Evolutionary conservation across 2,113 vertebrate species (phyloP).

Genomic region (Glaucomys volans): DNA sequence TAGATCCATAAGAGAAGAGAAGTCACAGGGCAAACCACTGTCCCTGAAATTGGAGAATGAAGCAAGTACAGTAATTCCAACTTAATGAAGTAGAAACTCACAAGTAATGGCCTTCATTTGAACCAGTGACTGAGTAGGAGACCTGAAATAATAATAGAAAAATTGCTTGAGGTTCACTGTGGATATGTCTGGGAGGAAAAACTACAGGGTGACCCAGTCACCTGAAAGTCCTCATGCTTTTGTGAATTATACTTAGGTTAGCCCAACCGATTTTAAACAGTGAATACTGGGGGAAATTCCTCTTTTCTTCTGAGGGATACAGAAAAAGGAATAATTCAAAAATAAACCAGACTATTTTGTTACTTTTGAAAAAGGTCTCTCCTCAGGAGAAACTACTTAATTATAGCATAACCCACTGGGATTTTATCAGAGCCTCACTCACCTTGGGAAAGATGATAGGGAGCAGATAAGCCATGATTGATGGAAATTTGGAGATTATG

Average conservation of each 20-base stretch:
- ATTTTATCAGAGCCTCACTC: background rate
- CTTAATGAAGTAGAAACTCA: background rate
- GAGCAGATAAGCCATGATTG: no score
- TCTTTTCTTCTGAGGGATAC: background rate
- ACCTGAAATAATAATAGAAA: background rate
- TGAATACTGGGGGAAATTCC: background rate
- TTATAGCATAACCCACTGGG: background rate
- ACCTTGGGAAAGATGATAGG: background rate
- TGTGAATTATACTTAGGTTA: background rate
- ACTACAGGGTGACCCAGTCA: background rate
- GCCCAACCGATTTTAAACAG: background rate
- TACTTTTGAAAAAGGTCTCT: background rate
- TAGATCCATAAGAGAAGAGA: background rate
- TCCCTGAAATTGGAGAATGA: background rate
- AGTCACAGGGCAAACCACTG: background rate
- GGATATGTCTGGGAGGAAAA: background rate
- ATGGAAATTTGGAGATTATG: no score
- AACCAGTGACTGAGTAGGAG: background rate
- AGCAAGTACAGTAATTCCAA: background rate
- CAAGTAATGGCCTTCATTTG: background rate
- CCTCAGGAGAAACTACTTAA: background rate
- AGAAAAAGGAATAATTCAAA: background rate
- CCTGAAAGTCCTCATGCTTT: background rate
- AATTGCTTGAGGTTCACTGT: background rate
- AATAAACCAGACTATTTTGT: background rate